Evolutionary conservation across 2,797 vertebrate species (phyloP).

Genomic region (Gouania willdenowi): DNA sequence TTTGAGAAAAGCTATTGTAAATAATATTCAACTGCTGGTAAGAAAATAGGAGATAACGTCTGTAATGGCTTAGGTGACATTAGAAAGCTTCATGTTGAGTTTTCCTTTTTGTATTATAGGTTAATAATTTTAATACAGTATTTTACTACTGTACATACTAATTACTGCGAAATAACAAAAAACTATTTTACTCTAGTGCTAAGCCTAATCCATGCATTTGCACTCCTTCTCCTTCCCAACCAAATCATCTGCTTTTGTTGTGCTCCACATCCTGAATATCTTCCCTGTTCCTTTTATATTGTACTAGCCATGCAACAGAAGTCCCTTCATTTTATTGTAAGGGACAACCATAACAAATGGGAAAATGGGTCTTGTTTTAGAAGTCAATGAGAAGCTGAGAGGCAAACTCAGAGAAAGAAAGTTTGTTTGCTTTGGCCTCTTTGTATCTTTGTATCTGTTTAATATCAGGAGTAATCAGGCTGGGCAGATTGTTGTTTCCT

Average conservation of each 20-base stretch:
- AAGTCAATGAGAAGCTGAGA: slow-evolving; percentile 47
- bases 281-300: slow-evolving; percentile 29
- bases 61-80: too few relatives aligned
- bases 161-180: too few relatives aligned
- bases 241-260: slow-evolving; percentile 21
- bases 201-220: slow-evolving; percentile 1
- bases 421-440: slow-evolving; percentile 22
- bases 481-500: slow-evolving; percentile 34
- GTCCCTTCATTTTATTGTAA: slow-evolving; percentile 49
- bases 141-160: too few relatives aligned
- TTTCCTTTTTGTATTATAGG: too few relatives aligned
- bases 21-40: too few relatives aligned
- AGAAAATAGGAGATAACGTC: too few relatives aligned
- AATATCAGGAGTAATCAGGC: slow-evolving; percentile 34
- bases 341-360: slow-evolving; percentile 61
- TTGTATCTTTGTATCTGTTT: slow-evolving; percentile 35
- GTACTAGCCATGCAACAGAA: slow-evolving; percentile 46
- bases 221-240: neutral
- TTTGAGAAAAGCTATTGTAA: too few relatives aligned
- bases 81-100: too few relatives aligned
- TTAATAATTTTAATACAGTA: too few relatives aligned
- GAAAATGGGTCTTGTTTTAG: slow-evolving; percentile 39
- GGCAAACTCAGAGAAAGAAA: slow-evolving; percentile 17
- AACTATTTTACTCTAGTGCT: too few relatives aligned
- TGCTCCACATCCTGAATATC: slow-evolving; percentile 31